phyloP scores from a whole-genome alignment of 2,797 vertebrate species.

The Falco rusticolus region DNA sequence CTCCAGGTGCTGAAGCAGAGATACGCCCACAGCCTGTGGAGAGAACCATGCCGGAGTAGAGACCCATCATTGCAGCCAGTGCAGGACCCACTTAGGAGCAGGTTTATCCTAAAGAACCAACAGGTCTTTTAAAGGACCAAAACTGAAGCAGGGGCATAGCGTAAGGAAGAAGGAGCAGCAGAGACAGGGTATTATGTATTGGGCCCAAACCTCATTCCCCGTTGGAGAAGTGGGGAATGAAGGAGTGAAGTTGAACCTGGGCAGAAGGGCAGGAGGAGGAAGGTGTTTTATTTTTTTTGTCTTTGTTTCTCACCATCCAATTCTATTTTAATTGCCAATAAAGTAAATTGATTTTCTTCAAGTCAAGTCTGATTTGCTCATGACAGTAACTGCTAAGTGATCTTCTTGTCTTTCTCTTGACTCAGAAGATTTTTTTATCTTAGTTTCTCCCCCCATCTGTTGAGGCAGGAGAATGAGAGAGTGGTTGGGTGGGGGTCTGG shows the following conservation, averaged over 20 bases:
- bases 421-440: accelerated
- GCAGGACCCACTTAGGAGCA: neutral
- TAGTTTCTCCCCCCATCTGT: neutral
- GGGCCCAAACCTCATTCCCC: accelerated
- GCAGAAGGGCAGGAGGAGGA: neutral
- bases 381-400: neutral
- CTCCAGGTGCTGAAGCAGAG: neutral
- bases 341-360: neutral
- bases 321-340: neutral
- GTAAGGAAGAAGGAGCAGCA: neutral
- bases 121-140: neutral
- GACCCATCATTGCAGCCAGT: neutral
- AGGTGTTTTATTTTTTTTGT: neutral
- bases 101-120: neutral
- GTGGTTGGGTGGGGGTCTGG: accelerated
- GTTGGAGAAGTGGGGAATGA: neutral
- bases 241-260: neutral
- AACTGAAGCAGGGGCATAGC: neutral
- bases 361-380: neutral
- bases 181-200: neutral
- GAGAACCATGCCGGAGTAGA: neutral
- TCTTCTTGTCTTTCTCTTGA: neutral
- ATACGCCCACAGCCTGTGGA: neutral
- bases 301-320: neutral
- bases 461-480: neutral